Evolutionary conservation across 2,888 invertebrate genomes (phyloP).

Genomic region (Harpalus rufipes): DNA sequence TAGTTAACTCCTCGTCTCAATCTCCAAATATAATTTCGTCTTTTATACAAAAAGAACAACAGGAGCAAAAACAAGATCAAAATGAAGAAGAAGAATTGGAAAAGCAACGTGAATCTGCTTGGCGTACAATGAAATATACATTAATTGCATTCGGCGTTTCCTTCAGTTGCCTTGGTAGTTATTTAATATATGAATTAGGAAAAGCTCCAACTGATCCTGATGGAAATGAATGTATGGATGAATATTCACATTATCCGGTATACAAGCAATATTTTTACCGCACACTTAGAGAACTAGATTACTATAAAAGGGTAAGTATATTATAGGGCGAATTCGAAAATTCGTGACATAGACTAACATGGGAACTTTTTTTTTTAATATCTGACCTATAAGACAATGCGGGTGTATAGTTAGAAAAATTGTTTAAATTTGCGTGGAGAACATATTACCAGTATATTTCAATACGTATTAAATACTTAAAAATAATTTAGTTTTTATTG

Average conservation of each 20-base stretch:
- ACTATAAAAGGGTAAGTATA: conserved; percentile 72
- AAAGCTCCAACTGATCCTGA: conserved; percentile 86
- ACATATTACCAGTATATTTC: too few species aligned
- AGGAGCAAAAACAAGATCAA: conserved; percentile 65
- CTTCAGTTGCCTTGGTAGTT: conserved; percentile 80
- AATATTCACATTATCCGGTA: conserved; percentile 84
- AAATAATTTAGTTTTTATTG: too few species aligned
- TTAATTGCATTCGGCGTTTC: conserved; percentile 80
- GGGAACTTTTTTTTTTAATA: too few species aligned
- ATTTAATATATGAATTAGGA: conserved; percentile 85
- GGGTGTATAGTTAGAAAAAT: too few species aligned
- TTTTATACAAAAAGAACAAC: conserved; percentile 65
- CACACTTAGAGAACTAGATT: conserved; percentile 76
- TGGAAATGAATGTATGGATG: conserved; percentile 86
- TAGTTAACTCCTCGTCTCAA: conserved; percentile 20
- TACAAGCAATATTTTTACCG: conserved; percentile 86
- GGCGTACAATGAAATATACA: conserved; percentile 75
- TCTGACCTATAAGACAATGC: too few species aligned
- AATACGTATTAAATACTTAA: too few species aligned
- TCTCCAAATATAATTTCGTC: conserved; percentile 58
- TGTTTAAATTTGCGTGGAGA: too few species aligned
- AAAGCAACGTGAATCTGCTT: conserved; percentile 72
- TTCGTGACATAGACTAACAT: too few species aligned
- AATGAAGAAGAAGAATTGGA: conserved; percentile 70
- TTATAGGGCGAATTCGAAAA: not conserved